phyloP scores from a whole-genome alignment of 2,888 invertebrate genomes.

The Pachymerium ferrugineum region DNA sequence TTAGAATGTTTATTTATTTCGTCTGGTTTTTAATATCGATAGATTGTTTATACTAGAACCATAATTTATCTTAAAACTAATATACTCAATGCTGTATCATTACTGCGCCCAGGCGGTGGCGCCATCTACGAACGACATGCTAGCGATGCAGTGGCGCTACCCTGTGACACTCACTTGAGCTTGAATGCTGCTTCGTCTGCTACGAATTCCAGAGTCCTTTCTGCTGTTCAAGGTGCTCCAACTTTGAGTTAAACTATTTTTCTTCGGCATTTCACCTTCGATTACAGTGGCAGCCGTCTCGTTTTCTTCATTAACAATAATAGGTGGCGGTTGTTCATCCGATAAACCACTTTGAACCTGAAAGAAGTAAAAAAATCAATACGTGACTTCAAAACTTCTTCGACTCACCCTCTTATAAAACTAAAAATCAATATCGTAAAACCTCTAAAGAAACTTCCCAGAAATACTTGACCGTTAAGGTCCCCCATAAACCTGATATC shows the following conservation, averaged over 20 bases:
- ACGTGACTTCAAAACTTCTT: neutral
- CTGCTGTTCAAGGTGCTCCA: constrained; percentile 63
- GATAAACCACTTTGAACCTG: neutral
- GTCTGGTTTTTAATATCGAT: too few species aligned
- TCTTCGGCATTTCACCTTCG: constrained; percentile 16
- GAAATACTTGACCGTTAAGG: too few species aligned
- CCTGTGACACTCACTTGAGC: constrained; percentile 31
- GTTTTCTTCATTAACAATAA: neutral
- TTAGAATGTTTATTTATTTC: too few species aligned
- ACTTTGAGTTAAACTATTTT: constrained; percentile 32
- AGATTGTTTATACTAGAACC: too few species aligned
- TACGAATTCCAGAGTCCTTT: constrained; percentile 77
- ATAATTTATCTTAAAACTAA: too few species aligned
- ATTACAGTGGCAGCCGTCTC: constrained; percentile 31
- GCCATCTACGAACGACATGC: too few species aligned
- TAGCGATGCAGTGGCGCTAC: neutral
- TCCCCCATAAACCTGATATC: too few species aligned
- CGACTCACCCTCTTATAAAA: too few species aligned
- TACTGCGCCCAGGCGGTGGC: too few species aligned
- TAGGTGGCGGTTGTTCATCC: neutral
- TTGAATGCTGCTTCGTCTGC: constrained; percentile 35
- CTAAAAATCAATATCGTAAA: too few species aligned
- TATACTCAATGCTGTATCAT: too few species aligned
- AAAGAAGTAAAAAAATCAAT: neutral
- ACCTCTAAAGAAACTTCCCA: too few species aligned